Conservation (phyloP, 2,888 invertebrate species). For the Julus scanicus region DNA sequence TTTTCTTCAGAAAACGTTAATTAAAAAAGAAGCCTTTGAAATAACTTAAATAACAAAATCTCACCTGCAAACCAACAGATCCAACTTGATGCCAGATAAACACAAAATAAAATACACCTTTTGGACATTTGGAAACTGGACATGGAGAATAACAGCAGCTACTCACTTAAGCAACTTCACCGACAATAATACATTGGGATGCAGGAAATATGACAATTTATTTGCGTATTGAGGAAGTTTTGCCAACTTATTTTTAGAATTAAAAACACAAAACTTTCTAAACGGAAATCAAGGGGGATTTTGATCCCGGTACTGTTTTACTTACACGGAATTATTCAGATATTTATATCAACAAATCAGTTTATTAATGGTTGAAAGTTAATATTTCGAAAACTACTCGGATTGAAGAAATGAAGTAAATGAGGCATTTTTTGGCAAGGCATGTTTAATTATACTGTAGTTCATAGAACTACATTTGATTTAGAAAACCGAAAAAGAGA, state of each 20-base stretch:
- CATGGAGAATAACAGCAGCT: background rate
- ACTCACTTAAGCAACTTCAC: background rate
- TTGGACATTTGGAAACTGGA: slow-evolving; percentile 9
- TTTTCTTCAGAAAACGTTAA: no score
- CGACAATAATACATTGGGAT: background rate
- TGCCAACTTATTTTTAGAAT: background rate
- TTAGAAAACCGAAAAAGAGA: no score
- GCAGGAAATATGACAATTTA: background rate
- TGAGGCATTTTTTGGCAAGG: background rate
- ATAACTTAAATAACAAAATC: background rate
- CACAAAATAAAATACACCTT: background rate
- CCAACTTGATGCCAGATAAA: background rate
- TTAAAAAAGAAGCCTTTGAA: no score
- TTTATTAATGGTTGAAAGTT: no score
- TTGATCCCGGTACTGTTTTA: background rate
- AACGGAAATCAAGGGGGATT: background rate
- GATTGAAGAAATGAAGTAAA: background rate
- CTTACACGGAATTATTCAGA: background rate
- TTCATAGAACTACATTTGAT: no score
- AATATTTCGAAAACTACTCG: no score
- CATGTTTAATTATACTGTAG: background rate
- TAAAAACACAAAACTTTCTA: background rate
- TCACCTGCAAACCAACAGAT: background rate
- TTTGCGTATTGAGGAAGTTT: background rate
- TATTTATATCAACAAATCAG: background rate